These are phyloP conservation scores for Stomorhina lunata DNA, from an alignment of 2,888 invertebrate species.

Conservation along the genomic window DNA sequence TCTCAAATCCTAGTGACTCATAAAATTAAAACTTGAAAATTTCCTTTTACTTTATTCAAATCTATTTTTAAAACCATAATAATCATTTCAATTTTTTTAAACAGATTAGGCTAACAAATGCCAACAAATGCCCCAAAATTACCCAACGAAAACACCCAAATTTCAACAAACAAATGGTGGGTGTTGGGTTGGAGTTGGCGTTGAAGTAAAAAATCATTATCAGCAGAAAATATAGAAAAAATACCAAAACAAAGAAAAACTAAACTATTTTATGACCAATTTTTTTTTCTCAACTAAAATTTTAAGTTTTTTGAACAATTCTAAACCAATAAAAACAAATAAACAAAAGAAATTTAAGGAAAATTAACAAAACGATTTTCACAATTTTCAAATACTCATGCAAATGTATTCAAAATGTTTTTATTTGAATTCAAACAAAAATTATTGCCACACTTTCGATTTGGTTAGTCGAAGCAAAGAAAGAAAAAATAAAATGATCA, in stretches of 20 bases:
- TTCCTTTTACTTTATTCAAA: too few relatives aligned
- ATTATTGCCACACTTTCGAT: constrained; percentile 53
- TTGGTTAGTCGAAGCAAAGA: not conserved
- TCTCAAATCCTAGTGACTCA: too few relatives aligned
- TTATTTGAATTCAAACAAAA: too few relatives aligned
- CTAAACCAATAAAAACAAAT: not conserved
- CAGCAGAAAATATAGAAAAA: constrained; percentile 24
- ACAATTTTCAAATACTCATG: constrained; percentile 37
- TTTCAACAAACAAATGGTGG: constrained; percentile 4
- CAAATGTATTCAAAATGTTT: constrained; percentile 29
- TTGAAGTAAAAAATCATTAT: not conserved
- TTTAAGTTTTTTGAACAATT: too few relatives aligned
- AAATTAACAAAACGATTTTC: constrained; percentile 28
- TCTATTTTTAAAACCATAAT: too few relatives aligned
- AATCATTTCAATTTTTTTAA: too few relatives aligned
- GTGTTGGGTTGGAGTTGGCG: not conserved
- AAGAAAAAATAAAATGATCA: constrained; percentile 24
- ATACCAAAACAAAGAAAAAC: not conserved
- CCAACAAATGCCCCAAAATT: too few relatives aligned
- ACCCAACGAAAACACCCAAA: too few relatives aligned
- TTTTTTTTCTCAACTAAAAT: not conserved
- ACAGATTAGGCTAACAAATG: too few relatives aligned
- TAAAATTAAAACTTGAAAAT: too few relatives aligned
- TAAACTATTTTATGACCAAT: constrained; percentile 25
- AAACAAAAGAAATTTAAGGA: constrained; percentile 31